Evolutionary conservation across 2,113 vertebrate genomes (phyloP).

Genomic region (Brachypteracias leptosomus): DNA sequence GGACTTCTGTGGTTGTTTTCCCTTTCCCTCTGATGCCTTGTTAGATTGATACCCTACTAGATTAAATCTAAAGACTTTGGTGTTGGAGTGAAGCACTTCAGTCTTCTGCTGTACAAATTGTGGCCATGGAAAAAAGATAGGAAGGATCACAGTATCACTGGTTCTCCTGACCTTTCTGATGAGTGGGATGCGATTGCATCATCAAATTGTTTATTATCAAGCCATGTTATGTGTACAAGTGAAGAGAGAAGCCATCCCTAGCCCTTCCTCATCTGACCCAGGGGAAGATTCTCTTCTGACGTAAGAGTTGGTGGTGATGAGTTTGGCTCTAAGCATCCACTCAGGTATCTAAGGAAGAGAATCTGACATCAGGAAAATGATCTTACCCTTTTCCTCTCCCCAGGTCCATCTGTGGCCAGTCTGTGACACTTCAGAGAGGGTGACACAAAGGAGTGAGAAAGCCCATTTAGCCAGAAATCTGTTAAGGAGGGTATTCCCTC

Average conservation of each 20-base stretch:
- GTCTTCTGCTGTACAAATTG: neutral
- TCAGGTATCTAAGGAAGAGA: fast-evolving
- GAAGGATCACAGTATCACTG: neutral
- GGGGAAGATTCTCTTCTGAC: neutral
- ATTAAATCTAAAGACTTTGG: neutral
- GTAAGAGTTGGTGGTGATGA: neutral
- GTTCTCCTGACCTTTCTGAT: neutral
- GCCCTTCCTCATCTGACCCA: neutral
- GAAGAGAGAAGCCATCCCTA: neutral
- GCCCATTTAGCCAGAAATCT: neutral
- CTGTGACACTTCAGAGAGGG: neutral
- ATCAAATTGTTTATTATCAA: neutral
- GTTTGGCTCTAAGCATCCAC: neutral
- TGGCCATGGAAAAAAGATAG: neutral
- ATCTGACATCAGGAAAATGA: neutral
- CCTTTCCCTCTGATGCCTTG: neutral
- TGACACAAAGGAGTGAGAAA: neutral
- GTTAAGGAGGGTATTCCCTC: neutral
- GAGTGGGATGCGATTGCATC: neutral
- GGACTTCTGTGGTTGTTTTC: neutral
- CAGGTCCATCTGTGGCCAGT: neutral
- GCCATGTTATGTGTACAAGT: fast-evolving
- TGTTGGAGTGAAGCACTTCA: neutral
- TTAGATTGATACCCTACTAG: neutral
- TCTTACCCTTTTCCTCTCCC: neutral